Evolutionary conservation across 2,797 vertebrate species (phyloP).

Genomic region (Darevskia mixta): DNA sequence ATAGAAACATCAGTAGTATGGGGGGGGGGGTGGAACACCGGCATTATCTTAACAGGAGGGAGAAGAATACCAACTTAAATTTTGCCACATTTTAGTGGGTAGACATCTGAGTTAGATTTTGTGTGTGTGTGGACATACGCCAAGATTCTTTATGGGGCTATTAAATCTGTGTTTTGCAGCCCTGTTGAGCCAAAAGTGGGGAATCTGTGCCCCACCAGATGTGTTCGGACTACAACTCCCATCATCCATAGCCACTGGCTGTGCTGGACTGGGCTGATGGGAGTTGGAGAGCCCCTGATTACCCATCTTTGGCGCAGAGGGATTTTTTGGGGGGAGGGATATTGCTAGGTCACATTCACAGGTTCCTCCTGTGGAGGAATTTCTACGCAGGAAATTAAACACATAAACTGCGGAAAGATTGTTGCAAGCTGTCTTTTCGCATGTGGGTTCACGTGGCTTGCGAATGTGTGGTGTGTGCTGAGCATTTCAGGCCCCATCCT

Average conservation of each 20-base stretch:
- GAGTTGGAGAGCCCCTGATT: background rate
- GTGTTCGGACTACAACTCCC: background rate
- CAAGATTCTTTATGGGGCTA: background rate
- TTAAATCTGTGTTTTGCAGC: background rate
- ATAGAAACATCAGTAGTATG: background rate
- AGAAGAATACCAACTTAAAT: background rate
- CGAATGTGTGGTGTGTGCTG: background rate
- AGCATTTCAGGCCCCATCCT: background rate
- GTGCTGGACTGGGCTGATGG: background rate
- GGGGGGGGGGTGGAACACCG: background rate
- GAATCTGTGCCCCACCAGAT: background rate
- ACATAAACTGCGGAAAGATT: rapidly evolving
- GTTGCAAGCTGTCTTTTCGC: background rate
- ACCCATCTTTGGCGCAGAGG: too few species aligned
- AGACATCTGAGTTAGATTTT: background rate
- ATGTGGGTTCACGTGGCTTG: background rate
- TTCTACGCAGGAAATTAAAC: background rate
- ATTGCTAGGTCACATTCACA: background rate
- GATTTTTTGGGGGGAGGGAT: too few species aligned
- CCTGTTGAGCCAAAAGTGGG: background rate
- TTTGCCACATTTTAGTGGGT: background rate
- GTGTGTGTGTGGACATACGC: too few species aligned
- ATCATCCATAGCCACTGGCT: background rate
- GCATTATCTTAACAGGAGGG: background rate
- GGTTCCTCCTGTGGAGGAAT: too few species aligned